Base-by-base conservation (phyloP, 2,888 invertebrate species). In the Pelosia muscerda region DNA sequence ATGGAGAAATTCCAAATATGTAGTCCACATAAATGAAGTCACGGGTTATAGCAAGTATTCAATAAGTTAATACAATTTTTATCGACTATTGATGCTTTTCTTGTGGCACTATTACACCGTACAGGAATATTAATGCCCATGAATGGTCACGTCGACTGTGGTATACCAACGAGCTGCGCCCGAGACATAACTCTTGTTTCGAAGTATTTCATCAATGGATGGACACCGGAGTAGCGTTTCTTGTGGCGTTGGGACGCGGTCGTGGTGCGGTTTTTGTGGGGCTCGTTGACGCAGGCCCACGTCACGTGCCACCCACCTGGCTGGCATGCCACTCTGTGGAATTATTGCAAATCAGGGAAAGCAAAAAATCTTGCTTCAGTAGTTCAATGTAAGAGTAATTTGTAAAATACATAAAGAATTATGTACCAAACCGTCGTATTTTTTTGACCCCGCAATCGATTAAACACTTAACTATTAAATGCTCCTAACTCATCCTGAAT, bases 181-280 rank as follows among this genome's bases (percentile, higher is more conserved):
- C 13, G 25, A 19, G 26, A 13, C 81, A 84, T 85, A 78, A 78
- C 74, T 72, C 68, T 65, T 72, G 72, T 75, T 82, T 80, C 80
- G 73, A 68, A 72, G 84, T 81, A 83, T 75, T 75, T 75, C 62
- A 69, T 78, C 63, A 78, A 79, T 78, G 81, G 65, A 10, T 60
- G 71, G 59, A 76, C 63, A 66, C 70, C 65, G 63, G 63, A 72
- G 68, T 72, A n/a, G 73, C 59, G 70, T 72, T 81, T 81, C 77
- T 82, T 83, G 78, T 57, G 64, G 66, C 67, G 68, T 57, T 64
- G 59, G 34, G 70, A 72, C 77, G 76, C 63, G 34, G 70, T 72
- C 77, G 76, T 78, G 73, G 71, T 64, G 70, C 26, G 26, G 79
- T 87, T 87, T 87, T 87, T 86, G 82, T 72, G 68, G 66, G 65